Percentiles rank a stretch among this genome's conserved stretches.
Evolutionary conservation across 2,797 vertebrate species (phyloP).

Genomic region (Glossophaga mutica): DNA sequence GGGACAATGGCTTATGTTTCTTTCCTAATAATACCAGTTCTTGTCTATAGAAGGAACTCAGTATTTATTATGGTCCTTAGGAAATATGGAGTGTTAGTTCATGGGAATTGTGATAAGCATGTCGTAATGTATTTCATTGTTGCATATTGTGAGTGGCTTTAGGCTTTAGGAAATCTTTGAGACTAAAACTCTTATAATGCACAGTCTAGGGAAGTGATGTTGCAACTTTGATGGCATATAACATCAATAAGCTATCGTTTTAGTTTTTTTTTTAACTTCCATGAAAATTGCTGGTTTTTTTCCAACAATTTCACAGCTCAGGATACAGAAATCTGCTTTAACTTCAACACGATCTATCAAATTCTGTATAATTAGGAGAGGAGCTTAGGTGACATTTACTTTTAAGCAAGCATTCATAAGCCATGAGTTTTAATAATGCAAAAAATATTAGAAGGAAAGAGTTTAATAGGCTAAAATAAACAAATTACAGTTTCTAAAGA

Average conservation of each 20-base stretch:
- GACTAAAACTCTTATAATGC: not conserved
- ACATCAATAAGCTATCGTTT: not conserved
- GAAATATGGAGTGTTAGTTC: not conserved
- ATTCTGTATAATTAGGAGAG: not conserved
- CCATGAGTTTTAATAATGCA: not conserved
- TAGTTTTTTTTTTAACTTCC: not conserved
- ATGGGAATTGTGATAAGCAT: not conserved
- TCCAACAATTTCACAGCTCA: not conserved
- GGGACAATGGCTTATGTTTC: not conserved
- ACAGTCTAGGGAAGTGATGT: not conserved
- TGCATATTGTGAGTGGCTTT: not conserved
- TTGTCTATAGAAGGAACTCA: not conserved
- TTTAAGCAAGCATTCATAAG: constrained; percentile 14
- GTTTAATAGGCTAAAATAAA: not conserved
- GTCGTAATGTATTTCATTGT: not conserved
- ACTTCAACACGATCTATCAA: not conserved
- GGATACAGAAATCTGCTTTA: constrained; percentile 25
- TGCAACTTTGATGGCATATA: not conserved
- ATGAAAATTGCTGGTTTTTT: not conserved
- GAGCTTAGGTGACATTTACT: not conserved
- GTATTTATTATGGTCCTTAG: not conserved
- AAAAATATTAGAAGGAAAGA: not conserved
- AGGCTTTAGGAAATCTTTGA: not conserved
- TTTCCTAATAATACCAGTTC: not conserved
- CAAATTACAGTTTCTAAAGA: not conserved